A percentile compares a stretch with the other conserved stretches of the same genome.
These are phyloP conservation scores for Loxodonta africana DNA, from an alignment of 2,113 vertebrate species.

Conservation along the genomic window DNA sequence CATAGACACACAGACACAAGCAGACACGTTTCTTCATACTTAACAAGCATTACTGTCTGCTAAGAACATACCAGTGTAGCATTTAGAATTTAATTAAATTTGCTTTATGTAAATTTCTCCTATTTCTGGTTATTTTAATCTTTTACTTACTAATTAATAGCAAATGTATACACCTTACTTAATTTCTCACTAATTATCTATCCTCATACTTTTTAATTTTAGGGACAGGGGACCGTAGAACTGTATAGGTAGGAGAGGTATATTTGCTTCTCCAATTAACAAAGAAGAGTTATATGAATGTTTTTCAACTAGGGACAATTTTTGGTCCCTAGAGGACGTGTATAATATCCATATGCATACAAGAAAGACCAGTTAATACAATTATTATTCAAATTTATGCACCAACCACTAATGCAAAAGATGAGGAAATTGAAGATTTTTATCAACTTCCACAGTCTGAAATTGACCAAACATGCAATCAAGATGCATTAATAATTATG, in stretches of 20 bases:
- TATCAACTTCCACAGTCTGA: too few relatives aligned
- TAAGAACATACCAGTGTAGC: not conserved
- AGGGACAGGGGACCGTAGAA: not conserved
- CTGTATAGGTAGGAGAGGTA: not conserved
- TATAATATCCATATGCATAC: too few relatives aligned
- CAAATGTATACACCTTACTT: slow-evolving; percentile 17
- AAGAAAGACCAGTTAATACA: too few relatives aligned
- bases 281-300: not conserved
- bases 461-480: too few relatives aligned
- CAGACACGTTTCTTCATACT: slow-evolving; percentile 73
- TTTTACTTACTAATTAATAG: slow-evolving; percentile 22
- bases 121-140: slow-evolving; percentile 22
- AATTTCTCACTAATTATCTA: not conserved
- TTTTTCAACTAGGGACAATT: not conserved
- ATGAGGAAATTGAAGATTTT: too few relatives aligned
- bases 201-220: not conserved
- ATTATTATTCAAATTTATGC: too few relatives aligned
- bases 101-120: not conserved
- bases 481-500: too few relatives aligned
- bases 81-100: slow-evolving; percentile 63
- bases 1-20: not conserved
- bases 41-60: slow-evolving; percentile 69
- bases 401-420: too few relatives aligned
- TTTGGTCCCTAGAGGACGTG: not conserved
- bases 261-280: slow-evolving; percentile 42